Conservation (phyloP, 2,113 vertebrate genomes). For the Microcebus ravelobensis region DNA sequence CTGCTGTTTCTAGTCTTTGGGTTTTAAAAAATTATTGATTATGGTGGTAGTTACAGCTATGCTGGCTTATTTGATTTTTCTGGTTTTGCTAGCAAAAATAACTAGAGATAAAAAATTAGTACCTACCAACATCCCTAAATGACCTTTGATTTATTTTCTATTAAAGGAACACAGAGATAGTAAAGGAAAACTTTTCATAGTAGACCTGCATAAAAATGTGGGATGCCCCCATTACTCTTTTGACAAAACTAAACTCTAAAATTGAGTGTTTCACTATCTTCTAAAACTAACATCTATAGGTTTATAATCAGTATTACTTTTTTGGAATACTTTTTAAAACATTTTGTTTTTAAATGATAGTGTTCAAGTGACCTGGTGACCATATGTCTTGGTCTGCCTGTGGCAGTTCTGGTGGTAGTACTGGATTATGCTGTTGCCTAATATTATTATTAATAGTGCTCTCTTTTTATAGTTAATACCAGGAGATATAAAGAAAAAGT, state of each 20-base stretch:
- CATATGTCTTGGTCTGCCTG: not conserved
- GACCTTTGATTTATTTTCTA: not conserved
- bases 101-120: not conserved
- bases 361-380: not conserved
- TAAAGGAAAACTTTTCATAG: slow-evolving; percentile 3
- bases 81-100: slow-evolving; percentile 35
- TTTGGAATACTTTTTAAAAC: not conserved
- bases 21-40: not conserved
- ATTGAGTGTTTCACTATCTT: not conserved
- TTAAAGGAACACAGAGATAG: not conserved
- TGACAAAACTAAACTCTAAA: slow-evolving; percentile 10
- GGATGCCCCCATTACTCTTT: not conserved
- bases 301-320: not conserved
- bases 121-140: not conserved
- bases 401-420: slow-evolving; percentile 15
- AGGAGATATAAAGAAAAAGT: slow-evolving; percentile 35
- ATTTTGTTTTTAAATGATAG: slow-evolving; percentile 16
- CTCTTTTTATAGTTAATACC: slow-evolving; percentile 8
- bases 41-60: not conserved
- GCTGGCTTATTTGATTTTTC: slow-evolving; percentile 26
- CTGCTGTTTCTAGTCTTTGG: not conserved
- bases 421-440: not conserved
- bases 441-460: not conserved
- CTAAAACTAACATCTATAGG: not conserved
- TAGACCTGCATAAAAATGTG: not conserved